Base-by-base conservation (phyloP, 2,888 invertebrate species). In the Drosophila imparisetae region DNA sequence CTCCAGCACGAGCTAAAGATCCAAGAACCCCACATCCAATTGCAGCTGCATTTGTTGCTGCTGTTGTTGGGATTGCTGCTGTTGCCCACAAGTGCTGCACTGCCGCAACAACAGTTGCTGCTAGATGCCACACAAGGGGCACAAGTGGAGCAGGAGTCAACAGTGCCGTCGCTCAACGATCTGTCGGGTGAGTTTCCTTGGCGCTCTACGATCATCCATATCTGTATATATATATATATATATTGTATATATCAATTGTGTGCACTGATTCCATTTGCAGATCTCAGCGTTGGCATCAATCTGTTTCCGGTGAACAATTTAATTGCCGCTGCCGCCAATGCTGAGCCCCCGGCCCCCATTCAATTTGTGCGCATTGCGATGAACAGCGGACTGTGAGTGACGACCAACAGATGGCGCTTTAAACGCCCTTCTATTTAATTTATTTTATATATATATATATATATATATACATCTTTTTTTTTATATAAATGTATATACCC, bases 351-450 rank as follows among this genome's bases (percentile, higher is more conserved):
- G 5, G 78, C 83, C 30, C 91, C 91, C 18, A 57, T 83, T 52
- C 86, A 85, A 62, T 84, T 84, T 21, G 75, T 86, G 5, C 85
- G 89, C 24, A 61, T 75, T 52, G 81, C 80, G 62, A 87, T 89
- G 82, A 91, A 91, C 64, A 91, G 91, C 34, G 92, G 91, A 4
- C 78, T 91, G 42, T 85, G 70, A 88, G 53, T 4, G 57, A 29
- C 27, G 72, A 45, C 52, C 59, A 13, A n/a, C 34, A 68, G 55
- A 50, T 58, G 58, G 61, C 66, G 75, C 69, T 15, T 30, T 52
- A 34, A 30, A 24, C 32, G 45, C 34, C 15, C 54, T 24, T 29
- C 13, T 49, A 57, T 48, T 63, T 62, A 34, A 62, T 60, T 59
- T 61, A 49, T 59, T 53, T 52, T 38, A 36, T 38, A 21, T 21